Evolutionary conservation across 2,113 vertebrate species (phyloP), one percentile per base, ranked within the genome.

Genomic region (Nerophis lumbriciformis): DNA sequence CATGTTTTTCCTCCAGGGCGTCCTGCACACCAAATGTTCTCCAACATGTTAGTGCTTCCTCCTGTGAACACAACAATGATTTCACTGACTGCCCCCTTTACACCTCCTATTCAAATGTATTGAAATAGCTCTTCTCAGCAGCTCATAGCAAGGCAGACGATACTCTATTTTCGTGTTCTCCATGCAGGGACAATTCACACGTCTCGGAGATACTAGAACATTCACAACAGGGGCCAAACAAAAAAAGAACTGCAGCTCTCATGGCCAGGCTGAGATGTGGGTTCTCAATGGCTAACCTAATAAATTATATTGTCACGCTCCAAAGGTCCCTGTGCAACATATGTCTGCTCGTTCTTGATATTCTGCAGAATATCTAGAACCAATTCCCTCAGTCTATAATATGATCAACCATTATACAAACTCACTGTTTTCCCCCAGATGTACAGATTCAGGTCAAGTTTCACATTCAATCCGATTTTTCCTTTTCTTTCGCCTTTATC

Each of bases 61-160:
- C 38, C 48, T 38, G 69, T 62, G 82, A 83, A 39, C 66, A 65
- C 66, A 71, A 67, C 69, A 68, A 76, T 65, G 66, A 72, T 77
- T 79, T 66, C 76, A 64, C 65, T 63, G 53, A 37, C 70, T 59
- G 71, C 83, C 83, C 83, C 83, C 85, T 61, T 83, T 50, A 81
- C 85, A 87, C 85, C 85, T 85, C 83, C 82, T 71, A 75, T 81
- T 77, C 74, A 68, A 51, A 63, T 65, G 78, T 80, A 80, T 87
- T 80, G 78, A 62, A 68, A 70, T 70, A 74, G 1, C 64, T 71
- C 59, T 63, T 57, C 61, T 71, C 56, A 57, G 76, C 71, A 72
- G 74, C 78, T 80, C 73, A 68, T 71, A 70, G 70, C 58, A 14
- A 66, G 66, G 61, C 58, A 70, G 39, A 53, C 11, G 5, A 28